A percentile compares a stretch with the other conserved stretches of the same genome.
Evolutionary conservation across 2,113 vertebrate genomes (phyloP).

Genomic region (Corythaeola cristata): DNA sequence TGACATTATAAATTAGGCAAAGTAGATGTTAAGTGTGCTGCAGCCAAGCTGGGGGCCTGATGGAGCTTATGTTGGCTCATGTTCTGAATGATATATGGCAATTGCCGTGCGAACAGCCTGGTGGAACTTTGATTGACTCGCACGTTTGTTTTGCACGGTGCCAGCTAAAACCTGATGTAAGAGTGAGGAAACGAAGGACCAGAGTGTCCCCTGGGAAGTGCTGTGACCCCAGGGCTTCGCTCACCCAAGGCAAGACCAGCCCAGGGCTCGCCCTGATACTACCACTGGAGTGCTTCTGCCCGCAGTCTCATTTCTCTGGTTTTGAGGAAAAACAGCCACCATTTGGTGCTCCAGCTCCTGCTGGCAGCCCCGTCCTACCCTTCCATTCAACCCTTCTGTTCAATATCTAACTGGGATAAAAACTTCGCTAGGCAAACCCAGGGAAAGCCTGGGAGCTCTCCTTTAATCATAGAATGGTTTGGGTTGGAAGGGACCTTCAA

Average conservation of each 20-base stretch:
- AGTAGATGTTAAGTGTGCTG: constrained; percentile 18
- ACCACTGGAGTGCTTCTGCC: background rate
- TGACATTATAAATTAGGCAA: constrained; percentile 36
- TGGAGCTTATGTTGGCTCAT: background rate
- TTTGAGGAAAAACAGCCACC: background rate
- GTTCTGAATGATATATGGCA: background rate
- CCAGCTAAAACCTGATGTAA: background rate
- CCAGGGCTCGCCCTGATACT: background rate
- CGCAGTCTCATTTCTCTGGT: accelerated
- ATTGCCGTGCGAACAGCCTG: background rate
- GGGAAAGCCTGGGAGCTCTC: background rate
- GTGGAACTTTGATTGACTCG: accelerated
- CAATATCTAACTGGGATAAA: background rate
- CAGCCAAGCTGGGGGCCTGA: background rate
- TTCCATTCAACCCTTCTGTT: background rate
- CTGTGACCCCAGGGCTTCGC: background rate
- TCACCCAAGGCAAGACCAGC: accelerated
- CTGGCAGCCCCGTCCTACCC: background rate
- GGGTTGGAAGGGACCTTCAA: too few species aligned
- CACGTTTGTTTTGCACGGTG: background rate
- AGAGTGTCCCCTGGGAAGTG: background rate
- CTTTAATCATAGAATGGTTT: too few species aligned
- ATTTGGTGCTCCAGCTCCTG: background rate
- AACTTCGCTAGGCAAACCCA: background rate
- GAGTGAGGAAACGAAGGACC: background rate